A percentile compares a stretch with the other conserved stretches of the same genome.
These are phyloP conservation scores for Thunnus albacares DNA, from an alignment of 2,797 vertebrate species.

Conservation along the genomic window DNA sequence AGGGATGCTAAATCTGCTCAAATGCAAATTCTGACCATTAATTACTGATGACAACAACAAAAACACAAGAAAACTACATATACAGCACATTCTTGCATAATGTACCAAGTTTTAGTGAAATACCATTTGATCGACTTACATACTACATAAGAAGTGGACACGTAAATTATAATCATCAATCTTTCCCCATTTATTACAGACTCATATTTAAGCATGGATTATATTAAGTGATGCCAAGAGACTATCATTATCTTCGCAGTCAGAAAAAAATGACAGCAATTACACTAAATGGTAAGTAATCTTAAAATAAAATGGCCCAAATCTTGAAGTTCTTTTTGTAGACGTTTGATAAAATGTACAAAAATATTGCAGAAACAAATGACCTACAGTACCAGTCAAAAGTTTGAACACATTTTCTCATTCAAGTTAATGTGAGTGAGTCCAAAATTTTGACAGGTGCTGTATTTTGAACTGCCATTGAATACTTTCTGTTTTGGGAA, in stretches of 20 bases:
- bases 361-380: no score
- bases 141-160: no score
- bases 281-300: not conserved
- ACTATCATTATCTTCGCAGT: slow-evolving; percentile 12
- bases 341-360: not conserved
- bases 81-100: not conserved
- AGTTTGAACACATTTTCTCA: no score
- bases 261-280: slow-evolving; percentile 3
- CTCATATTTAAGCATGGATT: not conserved
- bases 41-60: not conserved
- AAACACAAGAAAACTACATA: not conserved
- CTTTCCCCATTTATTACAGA: not conserved
- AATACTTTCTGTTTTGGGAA: not conserved
- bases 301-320: not conserved
- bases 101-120: not conserved
- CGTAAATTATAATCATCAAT: not conserved
- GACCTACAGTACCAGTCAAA: no score
- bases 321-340: not conserved
- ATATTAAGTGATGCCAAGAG: not conserved
- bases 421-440: no score
- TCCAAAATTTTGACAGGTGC: no score
- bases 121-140: no score
- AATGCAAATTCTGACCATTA: not conserved
- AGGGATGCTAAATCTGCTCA: not conserved
- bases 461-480: no score